Base-by-base conservation (phyloP, 2,797 vertebrate genomes). In the Propithecus deckenii region DNA sequence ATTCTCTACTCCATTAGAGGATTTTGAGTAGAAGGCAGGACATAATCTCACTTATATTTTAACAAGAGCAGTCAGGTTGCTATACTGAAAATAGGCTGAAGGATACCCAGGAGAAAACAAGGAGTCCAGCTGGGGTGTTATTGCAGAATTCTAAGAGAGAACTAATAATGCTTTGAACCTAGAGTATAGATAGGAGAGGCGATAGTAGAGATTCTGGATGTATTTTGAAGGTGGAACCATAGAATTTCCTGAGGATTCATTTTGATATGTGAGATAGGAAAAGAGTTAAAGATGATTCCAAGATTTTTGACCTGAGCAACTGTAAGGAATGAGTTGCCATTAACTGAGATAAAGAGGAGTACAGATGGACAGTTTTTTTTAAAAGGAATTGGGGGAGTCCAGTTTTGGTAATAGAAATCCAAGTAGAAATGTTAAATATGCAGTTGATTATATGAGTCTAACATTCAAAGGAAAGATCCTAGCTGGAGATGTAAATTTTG, bases 21-120 rank as follows among this genome's bases (percentile, higher is more conserved):
- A 71, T 94, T 91, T 81, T 88, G 28, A 83, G 22, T 89, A 41
- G 46, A 86, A 55, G 17, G 38, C 17, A 69, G 18, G 35, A 61
- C 15, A 23, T 94, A 89, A n/a, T 81, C 61, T 93, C 55, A 61
- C 43, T 4, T 92, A 11, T 75, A 59, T 75, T 94, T 95, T 95
- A 69, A 52, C 59, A 75, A 81, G 57, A 95, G 35, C 63, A 75
- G 20, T 75, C 78, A 85, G 55, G 17, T 74, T 67, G 35, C 57
- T 79, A 13, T 81, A 23, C 69, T 86, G 43, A 52, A 76, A 94
- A 75, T 25, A 81, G 48, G 69, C 23, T 23, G 59, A 86, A 75
- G n/a, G 52, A 9, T 81, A 69, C 15, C 25, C 12, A 85, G 83
- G 14, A 48, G 65, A 81, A 86, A 75, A 59, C 46, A 72, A 87